Conservation (phyloP, 2,888 invertebrate genomes). For the Geophilus truncorum region DNA sequence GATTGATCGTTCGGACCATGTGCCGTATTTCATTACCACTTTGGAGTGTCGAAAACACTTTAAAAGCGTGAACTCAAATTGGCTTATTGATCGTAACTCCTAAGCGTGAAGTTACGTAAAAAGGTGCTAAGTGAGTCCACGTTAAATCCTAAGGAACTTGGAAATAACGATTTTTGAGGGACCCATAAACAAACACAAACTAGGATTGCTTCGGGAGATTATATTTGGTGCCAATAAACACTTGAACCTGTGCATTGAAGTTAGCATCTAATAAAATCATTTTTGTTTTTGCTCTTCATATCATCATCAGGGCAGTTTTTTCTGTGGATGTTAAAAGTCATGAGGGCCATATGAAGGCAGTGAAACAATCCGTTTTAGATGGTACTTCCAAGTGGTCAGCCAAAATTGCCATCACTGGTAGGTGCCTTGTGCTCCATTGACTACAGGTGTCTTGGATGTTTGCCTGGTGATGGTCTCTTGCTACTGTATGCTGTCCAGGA, state of each 20-base stretch:
- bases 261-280: background rate
- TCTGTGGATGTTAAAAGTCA: conserved; percentile 92
- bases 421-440: conserved; percentile 50
- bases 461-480: conserved; percentile 29
- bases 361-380: conserved; percentile 97
- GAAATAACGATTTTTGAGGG: too few relatives aligned
- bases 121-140: too few relatives aligned
- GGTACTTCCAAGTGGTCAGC: conserved; percentile 99
- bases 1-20: background rate
- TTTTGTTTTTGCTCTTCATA: conserved; percentile 6
- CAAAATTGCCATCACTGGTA: conserved; percentile 99
- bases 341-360: conserved; percentile 92
- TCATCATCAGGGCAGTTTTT: conserved; percentile 75
- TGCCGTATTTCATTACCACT: too few relatives aligned
- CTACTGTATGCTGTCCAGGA: background rate
- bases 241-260: background rate
- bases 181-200: too few relatives aligned
- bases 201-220: too few relatives aligned
- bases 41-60: background rate
- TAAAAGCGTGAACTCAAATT: too few relatives aligned
- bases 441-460: conserved; percentile 1
- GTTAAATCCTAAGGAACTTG: too few relatives aligned
- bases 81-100: too few relatives aligned
- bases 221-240: too few relatives aligned
- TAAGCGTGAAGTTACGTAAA: background rate